Conservation (phyloP, 2,113 vertebrate genomes). For the Cyanistes caeruleus region DNA sequence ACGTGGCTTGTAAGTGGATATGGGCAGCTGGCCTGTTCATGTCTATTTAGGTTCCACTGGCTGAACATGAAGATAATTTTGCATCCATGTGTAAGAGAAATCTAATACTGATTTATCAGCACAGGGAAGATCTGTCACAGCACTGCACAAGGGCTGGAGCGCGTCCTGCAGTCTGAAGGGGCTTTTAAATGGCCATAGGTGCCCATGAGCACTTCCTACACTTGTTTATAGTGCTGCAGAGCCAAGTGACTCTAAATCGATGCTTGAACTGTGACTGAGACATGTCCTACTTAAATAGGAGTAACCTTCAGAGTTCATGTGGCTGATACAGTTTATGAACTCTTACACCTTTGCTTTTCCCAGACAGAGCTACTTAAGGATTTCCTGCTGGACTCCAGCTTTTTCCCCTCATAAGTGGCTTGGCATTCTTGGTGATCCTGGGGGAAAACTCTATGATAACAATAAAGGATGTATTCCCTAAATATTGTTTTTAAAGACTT, state of each 20-base stretch:
- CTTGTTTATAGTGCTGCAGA: neutral
- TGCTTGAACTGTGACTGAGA: slow-evolving; percentile 4
- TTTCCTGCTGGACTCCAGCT: neutral
- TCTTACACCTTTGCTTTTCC: neutral
- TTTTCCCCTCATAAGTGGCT: neutral
- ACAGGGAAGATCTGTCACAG: neutral
- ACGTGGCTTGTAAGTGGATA: neutral
- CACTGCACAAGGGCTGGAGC: neutral
- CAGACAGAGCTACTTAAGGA: neutral
- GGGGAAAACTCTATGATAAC: neutral
- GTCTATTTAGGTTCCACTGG: slow-evolving; percentile 45
- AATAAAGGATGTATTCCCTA: neutral
- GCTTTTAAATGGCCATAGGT: neutral
- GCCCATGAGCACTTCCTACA: neutral
- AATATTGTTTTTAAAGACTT: neutral
- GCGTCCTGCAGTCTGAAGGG: neutral
- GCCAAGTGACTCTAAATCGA: neutral
- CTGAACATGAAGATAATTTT: slow-evolving; percentile 17
- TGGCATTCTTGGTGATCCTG: neutral
- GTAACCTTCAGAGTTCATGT: neutral
- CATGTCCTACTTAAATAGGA: neutral
- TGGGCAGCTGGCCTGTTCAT: neutral
- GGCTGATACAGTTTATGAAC: neutral
- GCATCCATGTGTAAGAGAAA: slow-evolving; percentile 4
- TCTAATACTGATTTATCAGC: neutral